Base-by-base conservation (phyloP, 1,140 invertebrate species). In the Amyelois transitella region DNA sequence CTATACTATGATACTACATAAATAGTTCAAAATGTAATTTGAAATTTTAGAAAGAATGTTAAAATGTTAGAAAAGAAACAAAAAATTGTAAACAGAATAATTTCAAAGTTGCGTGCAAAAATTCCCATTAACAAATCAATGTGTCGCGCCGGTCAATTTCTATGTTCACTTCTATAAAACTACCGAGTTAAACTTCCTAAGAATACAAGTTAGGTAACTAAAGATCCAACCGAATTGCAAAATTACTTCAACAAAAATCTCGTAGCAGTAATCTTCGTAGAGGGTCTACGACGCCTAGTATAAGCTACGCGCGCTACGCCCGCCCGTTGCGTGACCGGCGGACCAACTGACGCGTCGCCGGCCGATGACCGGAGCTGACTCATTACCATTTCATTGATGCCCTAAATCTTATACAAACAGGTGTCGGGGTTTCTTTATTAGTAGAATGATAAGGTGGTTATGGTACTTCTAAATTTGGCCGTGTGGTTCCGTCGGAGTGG, bases 361-460 rank as follows among this genome's bases (percentile, higher is more conserved):
- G 62, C 7, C 64, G 59, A 62, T 70, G 68, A 70, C 68, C 65
- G 64, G 4, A 58, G 53, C 17, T 20, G 50, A 10, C 53, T 45
- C 56, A 60, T 55, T 58, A 61, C 47, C 17, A 18, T 54, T 67
- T 61, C 48, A 57, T 44, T 51, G 55, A 49, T 61, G 61, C 21
- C 58, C 56, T 52, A 48, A 58, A 58, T 55, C 50, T 38, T 14
- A 38, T 14, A 5, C 17, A 14, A 38, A 38, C 17, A 38, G 32
- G n/a, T 2, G 12, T 14, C n/a, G 6, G 32, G 5, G 0, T 14
- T 4, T 6, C 3, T n/a, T n/a, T n/a, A n/a, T n/a, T n/a, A n/a
- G n/a, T n/a, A n/a, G n/a, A n/a, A n/a, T n/a, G n/a, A n/a, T n/a
- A n/a, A n/a, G n/a, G n/a, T n/a, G n/a, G n/a, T n/a, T n/a, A n/a